A percentile compares a stretch with the other conserved stretches of the same genome.
Conservation (phyloP, 2,113 vertebrate species). For the Tapirus terrestris region DNA sequence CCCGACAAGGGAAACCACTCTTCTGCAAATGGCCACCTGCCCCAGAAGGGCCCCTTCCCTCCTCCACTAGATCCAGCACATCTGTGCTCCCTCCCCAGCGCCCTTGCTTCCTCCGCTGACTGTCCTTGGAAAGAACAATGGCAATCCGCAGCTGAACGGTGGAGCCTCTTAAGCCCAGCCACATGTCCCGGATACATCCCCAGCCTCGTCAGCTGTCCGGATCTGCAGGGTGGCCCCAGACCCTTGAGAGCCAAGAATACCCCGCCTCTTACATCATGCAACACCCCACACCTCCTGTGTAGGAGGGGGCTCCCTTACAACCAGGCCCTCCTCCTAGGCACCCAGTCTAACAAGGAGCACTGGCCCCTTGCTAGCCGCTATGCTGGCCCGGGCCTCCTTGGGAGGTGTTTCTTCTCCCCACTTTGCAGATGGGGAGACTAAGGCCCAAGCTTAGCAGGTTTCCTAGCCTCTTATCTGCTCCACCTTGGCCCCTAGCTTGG, state of each 20-base stretch:
- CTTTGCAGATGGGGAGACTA: background rate
- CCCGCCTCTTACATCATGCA: conserved; percentile 13
- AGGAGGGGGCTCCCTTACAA: background rate
- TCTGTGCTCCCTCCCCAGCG: conserved; percentile 70
- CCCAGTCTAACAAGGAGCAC: background rate
- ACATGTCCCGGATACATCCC: conserved; percentile 67
- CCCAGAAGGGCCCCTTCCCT: conserved; percentile 59
- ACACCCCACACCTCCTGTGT: background rate
- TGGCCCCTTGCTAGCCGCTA: background rate
- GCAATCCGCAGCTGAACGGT: conserved; percentile 68
- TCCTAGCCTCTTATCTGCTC: background rate
- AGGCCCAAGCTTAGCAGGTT: background rate
- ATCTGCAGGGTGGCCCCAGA: conserved; percentile 67
- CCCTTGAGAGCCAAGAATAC: conserved; percentile 47
- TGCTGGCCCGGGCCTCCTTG: background rate
- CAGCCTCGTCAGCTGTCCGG: conserved; percentile 69
- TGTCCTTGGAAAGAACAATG: conserved; percentile 76
- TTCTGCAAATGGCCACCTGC: conserved; percentile 70
- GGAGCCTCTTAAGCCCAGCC: conserved; percentile 63
- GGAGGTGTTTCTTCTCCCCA: background rate
- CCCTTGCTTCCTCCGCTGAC: conserved; percentile 65
- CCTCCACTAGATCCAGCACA: conserved; percentile 48
- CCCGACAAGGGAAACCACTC: conserved; percentile 52
- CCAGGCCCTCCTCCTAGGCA: background rate
- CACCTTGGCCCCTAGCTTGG: background rate